phyloP scores from a whole-genome alignment of 2,888 invertebrate species.

The Busseola fusca region DNA sequence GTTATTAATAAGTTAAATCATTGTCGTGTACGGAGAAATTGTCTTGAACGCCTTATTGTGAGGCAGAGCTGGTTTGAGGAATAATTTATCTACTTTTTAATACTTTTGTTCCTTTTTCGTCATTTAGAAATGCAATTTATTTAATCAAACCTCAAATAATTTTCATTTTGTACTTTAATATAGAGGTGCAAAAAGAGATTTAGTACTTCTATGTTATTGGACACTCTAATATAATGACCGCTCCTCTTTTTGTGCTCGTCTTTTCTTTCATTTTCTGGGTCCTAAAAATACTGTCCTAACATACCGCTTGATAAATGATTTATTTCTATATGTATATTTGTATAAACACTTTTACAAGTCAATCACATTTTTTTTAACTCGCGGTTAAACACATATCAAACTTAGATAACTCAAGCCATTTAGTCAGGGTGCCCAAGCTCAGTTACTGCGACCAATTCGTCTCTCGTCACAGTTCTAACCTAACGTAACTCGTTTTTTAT shows the following conservation, averaged over 20 bases:
- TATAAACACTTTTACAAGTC: no score
- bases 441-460: no score
- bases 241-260: neutral
- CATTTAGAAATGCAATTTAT: neutral
- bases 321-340: no score
- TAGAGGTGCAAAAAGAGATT: no score
- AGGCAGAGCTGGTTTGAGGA: neutral
- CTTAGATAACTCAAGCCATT: neutral
- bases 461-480: no score
- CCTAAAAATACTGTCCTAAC: neutral
- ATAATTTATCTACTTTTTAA: neutral
- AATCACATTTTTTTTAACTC: no score
- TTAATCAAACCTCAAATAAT: neutral
- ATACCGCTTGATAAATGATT: no score
- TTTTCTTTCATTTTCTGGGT: neutral
- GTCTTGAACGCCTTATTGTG: neutral
- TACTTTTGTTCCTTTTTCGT: neutral
- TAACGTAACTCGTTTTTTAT: no score
- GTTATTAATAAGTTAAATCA: constrained; percentile 3
- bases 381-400: neutral
- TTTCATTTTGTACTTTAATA: neutral
- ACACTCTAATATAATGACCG: neutral
- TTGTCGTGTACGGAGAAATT: neutral
- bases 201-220: neutral
- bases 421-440: neutral